Evolutionary conservation across 1,140 invertebrate genomes (phyloP).

Genomic region (Zaprionus ornatus): DNA sequence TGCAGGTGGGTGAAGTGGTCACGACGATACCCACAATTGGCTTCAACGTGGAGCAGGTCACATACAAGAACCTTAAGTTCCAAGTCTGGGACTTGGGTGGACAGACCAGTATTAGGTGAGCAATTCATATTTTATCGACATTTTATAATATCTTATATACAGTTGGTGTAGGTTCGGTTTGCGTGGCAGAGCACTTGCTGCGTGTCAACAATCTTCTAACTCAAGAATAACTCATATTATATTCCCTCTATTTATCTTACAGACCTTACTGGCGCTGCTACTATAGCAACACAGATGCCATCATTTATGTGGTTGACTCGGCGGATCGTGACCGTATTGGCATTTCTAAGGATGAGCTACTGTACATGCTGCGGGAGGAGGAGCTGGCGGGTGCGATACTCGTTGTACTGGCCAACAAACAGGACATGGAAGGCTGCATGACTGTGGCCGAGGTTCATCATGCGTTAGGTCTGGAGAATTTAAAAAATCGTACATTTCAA

Average conservation of each 20-base stretch:
- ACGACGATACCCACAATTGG: constrained; percentile 98
- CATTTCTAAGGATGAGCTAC: constrained; percentile 98
- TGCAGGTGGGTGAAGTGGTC: constrained; percentile 99
- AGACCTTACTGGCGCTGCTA: constrained; percentile 99
- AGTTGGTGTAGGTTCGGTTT: neutral
- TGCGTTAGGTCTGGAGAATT: constrained; percentile 95
- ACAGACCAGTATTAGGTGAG: constrained; percentile 93
- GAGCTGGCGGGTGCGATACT: constrained; percentile 97
- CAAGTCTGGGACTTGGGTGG: constrained; percentile 99
- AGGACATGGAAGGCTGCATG: constrained; percentile 98
- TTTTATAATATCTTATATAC: neutral
- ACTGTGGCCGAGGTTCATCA: constrained; percentile 98
- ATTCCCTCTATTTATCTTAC: neutral
- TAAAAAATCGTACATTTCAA: constrained; percentile 99
- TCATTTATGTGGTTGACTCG: constrained; percentile 99
- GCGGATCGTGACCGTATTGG: constrained; percentile 99
- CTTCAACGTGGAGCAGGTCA: constrained; percentile 99
- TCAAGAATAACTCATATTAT: neutral
- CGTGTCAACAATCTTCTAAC: neutral
- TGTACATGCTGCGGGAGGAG: constrained; percentile 98
- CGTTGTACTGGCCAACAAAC: constrained; percentile 99
- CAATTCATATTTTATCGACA: neutral
- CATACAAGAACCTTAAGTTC: constrained; percentile 97
- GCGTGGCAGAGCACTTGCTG: neutral
- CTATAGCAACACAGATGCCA: constrained; percentile 99